Conservation (phyloP, 2,797 vertebrate species). For the Pseudochromis fuscus region DNA sequence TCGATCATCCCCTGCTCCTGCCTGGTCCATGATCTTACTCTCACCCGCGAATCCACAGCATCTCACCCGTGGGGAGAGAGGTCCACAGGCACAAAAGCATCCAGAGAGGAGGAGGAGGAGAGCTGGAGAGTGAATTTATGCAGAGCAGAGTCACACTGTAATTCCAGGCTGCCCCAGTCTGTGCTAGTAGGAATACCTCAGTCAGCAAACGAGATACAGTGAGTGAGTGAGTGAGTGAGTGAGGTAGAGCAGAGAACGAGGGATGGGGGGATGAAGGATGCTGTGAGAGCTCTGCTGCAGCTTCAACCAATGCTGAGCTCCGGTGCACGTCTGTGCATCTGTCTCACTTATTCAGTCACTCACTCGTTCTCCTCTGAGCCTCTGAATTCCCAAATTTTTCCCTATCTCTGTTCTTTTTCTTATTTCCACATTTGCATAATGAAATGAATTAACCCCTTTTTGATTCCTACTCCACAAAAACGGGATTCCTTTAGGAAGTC, state of each 20-base stretch:
- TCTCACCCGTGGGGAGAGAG: constrained; percentile 35
- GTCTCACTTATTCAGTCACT: constrained; percentile 61
- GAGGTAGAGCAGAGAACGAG: constrained; percentile 61
- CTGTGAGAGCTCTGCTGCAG: constrained; percentile 74
- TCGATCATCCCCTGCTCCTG: constrained; percentile 43
- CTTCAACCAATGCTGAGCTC: constrained; percentile 74
- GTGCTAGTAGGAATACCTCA: constrained; percentile 70
- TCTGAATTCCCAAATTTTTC: constrained; percentile 31
- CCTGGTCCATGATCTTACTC: constrained; percentile 66
- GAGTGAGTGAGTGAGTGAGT: constrained; percentile 58
- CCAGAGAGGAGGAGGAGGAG: constrained; percentile 41
- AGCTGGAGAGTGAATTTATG: constrained; percentile 40
- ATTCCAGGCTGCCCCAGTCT: constrained; percentile 55
- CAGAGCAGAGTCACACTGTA: constrained; percentile 39
- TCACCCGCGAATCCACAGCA: constrained; percentile 55
- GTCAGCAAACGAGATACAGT: constrained; percentile 76
- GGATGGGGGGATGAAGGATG: constrained; percentile 78
- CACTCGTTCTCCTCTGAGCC: constrained; percentile 27
- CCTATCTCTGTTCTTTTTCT: constrained; percentile 24
- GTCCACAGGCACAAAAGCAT: constrained; percentile 44
- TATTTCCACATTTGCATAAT: constrained; percentile 39
- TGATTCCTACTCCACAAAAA: constrained; percentile 26
- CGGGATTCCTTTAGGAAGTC: constrained; percentile 27
- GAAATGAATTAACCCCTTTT: constrained; percentile 31
- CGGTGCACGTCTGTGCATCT: constrained; percentile 53